Evolutionary conservation across 2,888 invertebrate species (phyloP).

Genomic region (Philopedon plagiatum): DNA sequence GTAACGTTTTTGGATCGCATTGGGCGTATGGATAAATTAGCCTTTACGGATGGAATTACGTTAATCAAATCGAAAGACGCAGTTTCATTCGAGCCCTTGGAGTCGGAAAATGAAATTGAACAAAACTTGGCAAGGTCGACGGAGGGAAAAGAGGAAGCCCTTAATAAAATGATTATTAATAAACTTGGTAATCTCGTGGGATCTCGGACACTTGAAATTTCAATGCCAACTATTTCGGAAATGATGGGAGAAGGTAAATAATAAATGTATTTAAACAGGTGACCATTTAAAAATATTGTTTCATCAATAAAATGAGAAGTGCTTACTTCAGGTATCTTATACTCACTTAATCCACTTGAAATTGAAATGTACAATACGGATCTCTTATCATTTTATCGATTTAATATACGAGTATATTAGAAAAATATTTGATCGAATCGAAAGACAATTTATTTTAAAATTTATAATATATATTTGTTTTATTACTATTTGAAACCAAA

Average conservation of each 20-base stretch:
- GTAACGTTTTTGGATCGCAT: constrained; percentile 84
- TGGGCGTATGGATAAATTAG: constrained; percentile 77
- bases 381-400: too few species aligned
- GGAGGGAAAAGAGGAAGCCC: constrained; percentile 77
- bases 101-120: constrained; percentile 80
- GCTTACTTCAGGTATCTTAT: too few species aligned
- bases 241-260: constrained; percentile 82
- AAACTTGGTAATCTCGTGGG: constrained; percentile 80
- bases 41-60: constrained; percentile 78
- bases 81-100: constrained; percentile 71
- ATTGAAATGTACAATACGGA: too few species aligned
- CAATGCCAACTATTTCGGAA: constrained; percentile 81
- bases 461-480: too few species aligned
- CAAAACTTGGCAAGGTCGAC: constrained; percentile 77
- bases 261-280: too few species aligned
- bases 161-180: constrained; percentile 80
- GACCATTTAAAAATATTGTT: too few species aligned
- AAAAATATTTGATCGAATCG: too few species aligned
- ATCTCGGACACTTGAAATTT: constrained; percentile 82
- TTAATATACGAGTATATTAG: too few species aligned
- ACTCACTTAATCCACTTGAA: too few species aligned
- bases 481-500: too few species aligned
- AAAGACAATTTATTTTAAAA: too few species aligned
- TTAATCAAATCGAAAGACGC: constrained; percentile 73
- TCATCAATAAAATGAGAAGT: too few species aligned